A percentile compares a stretch with the other conserved stretches of the same genome.
Conservation (phyloP, 2,888 invertebrate species). For the Exocentrus adspersus region DNA sequence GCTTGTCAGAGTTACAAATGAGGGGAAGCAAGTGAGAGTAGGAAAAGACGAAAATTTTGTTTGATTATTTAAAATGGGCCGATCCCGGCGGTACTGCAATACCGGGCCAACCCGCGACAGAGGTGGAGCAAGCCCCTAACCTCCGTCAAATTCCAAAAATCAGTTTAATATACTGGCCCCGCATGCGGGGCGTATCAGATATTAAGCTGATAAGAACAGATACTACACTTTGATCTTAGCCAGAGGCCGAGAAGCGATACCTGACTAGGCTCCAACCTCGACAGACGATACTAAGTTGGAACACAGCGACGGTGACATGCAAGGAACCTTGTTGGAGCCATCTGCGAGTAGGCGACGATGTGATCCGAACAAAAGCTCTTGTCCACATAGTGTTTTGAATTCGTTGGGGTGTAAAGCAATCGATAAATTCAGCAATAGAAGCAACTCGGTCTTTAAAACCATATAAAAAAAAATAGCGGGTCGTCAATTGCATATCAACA, state of each 20-base stretch:
- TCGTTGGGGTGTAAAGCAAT: no score
- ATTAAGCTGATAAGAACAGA: slow-evolving; percentile 78
- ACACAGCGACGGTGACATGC: background rate
- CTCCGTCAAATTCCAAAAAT: slow-evolving; percentile 62
- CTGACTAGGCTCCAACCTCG: background rate
- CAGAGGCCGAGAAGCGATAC: slow-evolving; percentile 49
- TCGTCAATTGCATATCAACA: no score
- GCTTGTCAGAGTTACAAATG: no score
- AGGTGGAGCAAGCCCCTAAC: slow-evolving; percentile 69
- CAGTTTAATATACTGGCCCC: slow-evolving; percentile 67
- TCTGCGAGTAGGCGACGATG: no score
- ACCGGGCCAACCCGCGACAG: slow-evolving; percentile 74
- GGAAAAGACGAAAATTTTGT: background rate
- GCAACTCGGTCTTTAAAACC: no score
- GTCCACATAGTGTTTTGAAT: no score
- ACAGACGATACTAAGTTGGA: background rate
- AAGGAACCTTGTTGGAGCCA: background rate
- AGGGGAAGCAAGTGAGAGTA: no score
- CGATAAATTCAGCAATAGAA: no score
- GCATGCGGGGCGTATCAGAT: slow-evolving; percentile 70
- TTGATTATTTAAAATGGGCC: slow-evolving; percentile 59
- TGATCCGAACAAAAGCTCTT: no score
- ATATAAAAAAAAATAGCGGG: no score
- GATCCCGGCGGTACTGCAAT: slow-evolving; percentile 74
- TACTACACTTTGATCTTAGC: slow-evolving; percentile 74